These are phyloP conservation scores for Asbolus verrucosus DNA, from an alignment of 1,140 invertebrate species.

Conservation along the genomic window DNA sequence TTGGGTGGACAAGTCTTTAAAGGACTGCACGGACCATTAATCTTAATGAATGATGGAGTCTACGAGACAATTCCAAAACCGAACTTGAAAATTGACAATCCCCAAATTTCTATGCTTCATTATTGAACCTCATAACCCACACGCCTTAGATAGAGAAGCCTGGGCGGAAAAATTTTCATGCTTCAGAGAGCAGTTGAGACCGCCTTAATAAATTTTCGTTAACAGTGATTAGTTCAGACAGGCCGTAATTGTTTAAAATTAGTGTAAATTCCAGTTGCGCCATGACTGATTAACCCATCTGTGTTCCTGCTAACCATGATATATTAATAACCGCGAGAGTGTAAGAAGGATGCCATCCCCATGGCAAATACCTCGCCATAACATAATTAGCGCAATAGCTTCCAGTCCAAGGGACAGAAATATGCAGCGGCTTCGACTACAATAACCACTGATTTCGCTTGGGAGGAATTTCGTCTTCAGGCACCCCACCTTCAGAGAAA, in stretches of 20 bases:
- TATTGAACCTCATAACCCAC: too few relatives aligned
- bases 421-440: not conserved
- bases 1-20: slow-evolving; percentile 38
- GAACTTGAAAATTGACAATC: slow-evolving; percentile 27
- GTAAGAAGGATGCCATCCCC: not conserved
- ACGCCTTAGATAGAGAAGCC: too few relatives aligned
- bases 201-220: not conserved
- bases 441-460: slow-evolving; percentile 15
- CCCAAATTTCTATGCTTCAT: slow-evolving; percentile 16
- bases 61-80: slow-evolving; percentile 16
- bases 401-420: slow-evolving; percentile 8
- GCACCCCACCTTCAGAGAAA: not conserved
- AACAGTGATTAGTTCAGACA: slow-evolving; percentile 4
- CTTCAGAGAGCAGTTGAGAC: not conserved
- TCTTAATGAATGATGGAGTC: slow-evolving; percentile 25
- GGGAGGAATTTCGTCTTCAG: too few relatives aligned
- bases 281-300: slow-evolving; percentile 26
- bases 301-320: slow-evolving; percentile 20
- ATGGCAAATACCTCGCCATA: slow-evolving; percentile 24
- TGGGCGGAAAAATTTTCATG: too few relatives aligned
- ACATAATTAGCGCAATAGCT: slow-evolving; percentile 33
- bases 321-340: slow-evolving; percentile 18
- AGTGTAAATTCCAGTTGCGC: slow-evolving; percentile 17
- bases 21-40: slow-evolving; percentile 31
- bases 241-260: slow-evolving; percentile 27